These are phyloP conservation scores for Perdita meconis DNA, from an alignment of 2,888 invertebrate species.

Conservation along the genomic window DNA sequence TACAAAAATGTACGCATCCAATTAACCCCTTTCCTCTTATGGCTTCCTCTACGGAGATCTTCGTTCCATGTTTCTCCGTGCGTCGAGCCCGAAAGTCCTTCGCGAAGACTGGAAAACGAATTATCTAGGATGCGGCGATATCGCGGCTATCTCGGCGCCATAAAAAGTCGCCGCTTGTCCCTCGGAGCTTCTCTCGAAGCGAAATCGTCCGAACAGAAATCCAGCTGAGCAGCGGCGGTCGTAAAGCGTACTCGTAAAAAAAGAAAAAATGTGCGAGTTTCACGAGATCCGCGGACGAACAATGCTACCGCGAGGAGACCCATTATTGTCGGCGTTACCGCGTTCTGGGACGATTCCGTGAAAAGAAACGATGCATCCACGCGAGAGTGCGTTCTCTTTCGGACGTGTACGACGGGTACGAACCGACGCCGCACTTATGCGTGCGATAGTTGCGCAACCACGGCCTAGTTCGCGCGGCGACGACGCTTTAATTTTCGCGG, in stretches of 20 bases:
- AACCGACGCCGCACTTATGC: slow-evolving; percentile 28
- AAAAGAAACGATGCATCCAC: slow-evolving; percentile 41
- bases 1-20: too few species aligned
- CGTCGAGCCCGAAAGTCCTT: too few species aligned
- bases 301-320: slow-evolving; percentile 12
- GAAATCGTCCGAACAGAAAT: too few species aligned
- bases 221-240: not conserved
- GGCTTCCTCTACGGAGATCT: too few species aligned
- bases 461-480: slow-evolving; percentile 52
- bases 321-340: slow-evolving; percentile 20
- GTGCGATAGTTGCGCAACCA: slow-evolving; percentile 55
- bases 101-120: too few species aligned
- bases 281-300: slow-evolving; percentile 7
- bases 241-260: not conserved
- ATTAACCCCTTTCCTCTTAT: too few species aligned
- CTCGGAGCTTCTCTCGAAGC: too few species aligned
- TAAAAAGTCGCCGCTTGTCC: too few species aligned
- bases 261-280: slow-evolving; percentile 3
- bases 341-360: slow-evolving; percentile 38
- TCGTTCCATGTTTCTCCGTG: too few species aligned
- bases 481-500: slow-evolving; percentile 43
- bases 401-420: slow-evolving; percentile 32
- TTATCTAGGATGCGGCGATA: too few species aligned
- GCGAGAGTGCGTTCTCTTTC: slow-evolving; percentile 54
- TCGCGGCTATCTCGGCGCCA: too few species aligned